Base-by-base conservation (phyloP, 2,113 vertebrate genomes). In the Erythrocebus patas region DNA sequence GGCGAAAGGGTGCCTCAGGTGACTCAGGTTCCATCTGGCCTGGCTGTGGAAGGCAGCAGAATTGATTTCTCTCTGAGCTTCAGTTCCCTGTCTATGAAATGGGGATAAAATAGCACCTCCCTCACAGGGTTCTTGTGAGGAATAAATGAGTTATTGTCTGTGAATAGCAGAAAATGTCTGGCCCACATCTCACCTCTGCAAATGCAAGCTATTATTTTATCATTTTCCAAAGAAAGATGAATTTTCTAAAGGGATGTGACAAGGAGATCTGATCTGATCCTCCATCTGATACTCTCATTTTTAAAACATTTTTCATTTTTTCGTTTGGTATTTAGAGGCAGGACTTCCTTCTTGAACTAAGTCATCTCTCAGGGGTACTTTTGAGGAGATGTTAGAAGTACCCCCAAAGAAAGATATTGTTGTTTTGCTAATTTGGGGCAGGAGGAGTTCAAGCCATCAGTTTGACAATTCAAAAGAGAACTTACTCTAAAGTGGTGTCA, bases 341-440 rank as follows among this genome's bases (percentile, higher is more conserved):
- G 8, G 76, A n/a, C 83, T 91, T 78, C 40, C 38, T 76, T 90
- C 57, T 88, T 90, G 22, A 55, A 27, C 8, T 6, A 45, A n/a
- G 35, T 45, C 59, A 14, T 25, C 55, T 79, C 68, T 84, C 50
- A 38, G 55, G 27, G 38, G 55, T 7, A 43, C 52, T 43, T 79
- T n/a, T 10, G 30, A 61, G 32, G 76, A 59, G 70, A 80, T 3
- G 4, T 3, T 52, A 43, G 40, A n/a, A 40, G 43, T 82, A 68
- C 52, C 59, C 59, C 85, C 25, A 87, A 91, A 92, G 35, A 68
- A 82, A 92, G 32, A 70, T 35, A n/a, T 35, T 35, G 52, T 7
- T 55, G 66, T 64, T 93, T 93, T 83, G 75, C n/a, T 93, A 50
- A 64, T 79, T 45, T 40, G 50, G 68, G 32, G 48, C 70, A 48